phyloP scores from a whole-genome alignment of 2,797 vertebrate genomes.

The Chelon auratus region DNA sequence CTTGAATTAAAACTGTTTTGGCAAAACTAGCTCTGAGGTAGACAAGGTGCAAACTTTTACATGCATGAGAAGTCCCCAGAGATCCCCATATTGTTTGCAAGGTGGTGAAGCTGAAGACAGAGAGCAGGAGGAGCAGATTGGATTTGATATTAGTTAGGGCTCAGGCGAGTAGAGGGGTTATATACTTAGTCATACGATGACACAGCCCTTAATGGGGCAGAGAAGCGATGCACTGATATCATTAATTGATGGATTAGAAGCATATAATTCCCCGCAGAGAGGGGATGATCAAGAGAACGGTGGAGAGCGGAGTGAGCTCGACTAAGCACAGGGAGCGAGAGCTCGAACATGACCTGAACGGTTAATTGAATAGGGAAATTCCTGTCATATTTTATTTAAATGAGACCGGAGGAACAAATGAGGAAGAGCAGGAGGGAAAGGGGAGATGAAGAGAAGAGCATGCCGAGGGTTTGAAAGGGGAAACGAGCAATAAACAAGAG shows the following conservation, averaged over 20 bases:
- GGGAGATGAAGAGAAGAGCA: conserved; percentile 9
- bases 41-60: conserved; percentile 28
- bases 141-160: conserved; percentile 67
- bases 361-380: conserved; percentile 76
- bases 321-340: conserved; percentile 55
- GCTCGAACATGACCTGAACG: conserved; percentile 73
- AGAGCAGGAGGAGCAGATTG: conserved; percentile 55
- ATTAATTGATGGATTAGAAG: conserved; percentile 86
- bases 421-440: conserved; percentile 19
- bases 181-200: conserved; percentile 77
- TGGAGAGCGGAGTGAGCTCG: conserved; percentile 44
- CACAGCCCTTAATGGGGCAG: conserved; percentile 77
- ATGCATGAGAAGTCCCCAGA: conserved; percentile 26
- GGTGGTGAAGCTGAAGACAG: conserved; percentile 35
- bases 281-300: conserved; percentile 70
- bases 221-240: conserved; percentile 80
- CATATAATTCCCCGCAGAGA: conserved; percentile 74
- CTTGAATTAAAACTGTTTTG: conserved; percentile 3
- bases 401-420: conserved; percentile 54
- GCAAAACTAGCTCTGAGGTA: conserved; percentile 6
- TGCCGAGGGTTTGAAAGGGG: conserved; percentile 17
- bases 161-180: conserved; percentile 62
- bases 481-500: conserved; percentile 29
- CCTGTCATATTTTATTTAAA: conserved; percentile 73
- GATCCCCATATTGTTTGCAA: neutral